Percentiles rank a stretch among this genome's conserved stretches.
phyloP scores from a whole-genome alignment of 2,113 vertebrate genomes.

The Pitta sordida region DNA sequence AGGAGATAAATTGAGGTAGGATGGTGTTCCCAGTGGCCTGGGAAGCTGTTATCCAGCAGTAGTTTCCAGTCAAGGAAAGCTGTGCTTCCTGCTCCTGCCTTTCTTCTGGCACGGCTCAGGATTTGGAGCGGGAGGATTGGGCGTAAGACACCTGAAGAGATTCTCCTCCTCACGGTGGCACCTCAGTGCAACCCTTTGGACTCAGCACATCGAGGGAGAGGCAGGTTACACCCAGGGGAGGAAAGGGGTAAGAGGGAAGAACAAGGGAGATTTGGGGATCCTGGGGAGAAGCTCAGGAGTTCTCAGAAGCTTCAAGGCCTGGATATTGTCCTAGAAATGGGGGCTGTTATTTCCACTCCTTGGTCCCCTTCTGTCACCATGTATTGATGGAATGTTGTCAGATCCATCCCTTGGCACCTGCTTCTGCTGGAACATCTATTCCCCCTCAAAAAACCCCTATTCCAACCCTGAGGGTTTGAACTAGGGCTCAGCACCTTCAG shows the following conservation, averaged over 20 bases:
- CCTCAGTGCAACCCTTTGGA: neutral
- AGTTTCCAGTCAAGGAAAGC: neutral
- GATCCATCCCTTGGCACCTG: neutral
- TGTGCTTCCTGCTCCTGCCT: neutral
- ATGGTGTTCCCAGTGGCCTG: neutral
- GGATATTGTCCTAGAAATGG: neutral
- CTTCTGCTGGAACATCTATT: neutral
- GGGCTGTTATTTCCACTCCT: too few species aligned
- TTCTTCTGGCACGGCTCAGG: neutral
- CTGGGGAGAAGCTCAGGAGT: neutral
- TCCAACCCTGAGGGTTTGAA: neutral
- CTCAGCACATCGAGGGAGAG: neutral
- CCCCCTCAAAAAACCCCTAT: neutral
- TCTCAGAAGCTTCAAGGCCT: neutral
- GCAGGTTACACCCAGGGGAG: neutral
- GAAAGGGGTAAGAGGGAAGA: neutral
- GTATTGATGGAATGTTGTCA: neutral
- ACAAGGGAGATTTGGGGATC: neutral
- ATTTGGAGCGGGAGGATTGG: neutral
- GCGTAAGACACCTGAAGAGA: neutral
- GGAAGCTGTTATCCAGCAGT: neutral
- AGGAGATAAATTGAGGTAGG: neutral
- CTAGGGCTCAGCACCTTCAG: neutral
- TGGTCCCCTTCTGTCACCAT: neutral
- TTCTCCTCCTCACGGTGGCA: neutral